Base-by-base conservation (phyloP, 2,797 vertebrate species). In the Tinamus major region DNA sequence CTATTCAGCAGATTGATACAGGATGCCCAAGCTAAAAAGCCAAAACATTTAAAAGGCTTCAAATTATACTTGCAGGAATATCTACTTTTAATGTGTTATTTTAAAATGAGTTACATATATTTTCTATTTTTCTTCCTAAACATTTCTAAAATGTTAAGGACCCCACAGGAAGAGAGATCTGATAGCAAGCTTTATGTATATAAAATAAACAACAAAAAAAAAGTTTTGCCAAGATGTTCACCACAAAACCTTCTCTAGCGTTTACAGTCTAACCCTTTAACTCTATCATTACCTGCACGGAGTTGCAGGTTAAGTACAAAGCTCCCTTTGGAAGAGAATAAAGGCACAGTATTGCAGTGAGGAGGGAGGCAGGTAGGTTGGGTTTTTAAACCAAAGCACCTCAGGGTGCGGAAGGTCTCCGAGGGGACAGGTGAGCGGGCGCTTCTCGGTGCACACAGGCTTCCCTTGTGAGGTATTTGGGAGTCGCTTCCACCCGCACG, bases 381-480 rank as follows among this genome's bases (percentile, higher is more conserved):
- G 9, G 42, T 41, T 59, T 58, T 19, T 63, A 64, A 79, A 11
- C 16, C n/a, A 39, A 19, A 24, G 35, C 26, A 9, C 27, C 53
- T 31, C 53, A 17, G 10, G 53, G 53, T 10, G 53, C 29, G 1
- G 29, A 31, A 6, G 17, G 53, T 18, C 53, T 18, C 16, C 8
- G 53, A 17, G 31, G 29, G 53, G 17, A 11, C 29, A 11, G 29
- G 53, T 2, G 31, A 5, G 48, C 3, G 2, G 20, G 10, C 21
- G 2, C 35, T 1, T 11, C 17, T n/a, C 31, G 2, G 18, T 0
- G 21, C 6, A 9, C 63, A 5, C 16, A 1, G 21, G 26, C 27
- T n/a, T 41, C 6, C 7, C 2, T 5, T 1, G 42, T 7, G 16
- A 14, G 13, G 1, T 1, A 1, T 1, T 14, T 2, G 3, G 10